Evolutionary conservation across 2,113 vertebrate species (phyloP).

Genomic region (Nesogale talazaci): DNA sequence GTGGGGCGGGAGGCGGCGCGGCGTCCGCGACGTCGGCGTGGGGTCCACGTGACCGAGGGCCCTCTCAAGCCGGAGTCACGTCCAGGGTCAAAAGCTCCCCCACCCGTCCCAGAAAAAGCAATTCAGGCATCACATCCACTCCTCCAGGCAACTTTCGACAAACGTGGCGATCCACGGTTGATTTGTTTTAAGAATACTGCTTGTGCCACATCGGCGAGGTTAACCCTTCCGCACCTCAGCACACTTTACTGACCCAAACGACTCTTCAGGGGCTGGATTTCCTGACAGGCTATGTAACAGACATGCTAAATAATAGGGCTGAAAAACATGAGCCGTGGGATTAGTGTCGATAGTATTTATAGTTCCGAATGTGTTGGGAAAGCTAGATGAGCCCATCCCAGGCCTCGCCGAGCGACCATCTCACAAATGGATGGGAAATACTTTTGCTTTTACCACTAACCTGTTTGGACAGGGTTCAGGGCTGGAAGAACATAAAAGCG

Average conservation of each 20-base stretch:
- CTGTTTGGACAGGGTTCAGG: not conserved
- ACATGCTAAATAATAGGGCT: not conserved
- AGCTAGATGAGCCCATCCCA: not conserved
- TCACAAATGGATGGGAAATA: not conserved
- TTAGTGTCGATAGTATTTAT: not conserved
- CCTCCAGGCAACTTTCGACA: fast-evolving
- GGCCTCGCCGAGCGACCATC: not conserved
- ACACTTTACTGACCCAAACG: not conserved
- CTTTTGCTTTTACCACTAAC: not conserved
- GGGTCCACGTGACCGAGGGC: too few species aligned
- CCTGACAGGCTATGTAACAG: not conserved
- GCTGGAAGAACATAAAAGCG: not conserved
- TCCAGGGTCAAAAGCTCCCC: too few species aligned
- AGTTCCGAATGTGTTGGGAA: not conserved
- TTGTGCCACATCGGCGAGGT: not conserved
- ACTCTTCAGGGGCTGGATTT: not conserved
- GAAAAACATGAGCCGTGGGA: not conserved
- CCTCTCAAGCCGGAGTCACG: too few species aligned
- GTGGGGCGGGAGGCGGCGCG: too few species aligned
- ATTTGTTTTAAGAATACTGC: not conserved
- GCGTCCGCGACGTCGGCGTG: too few species aligned
- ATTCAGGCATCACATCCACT: too few species aligned
- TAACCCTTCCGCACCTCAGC: too few species aligned
- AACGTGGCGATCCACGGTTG: fast-evolving
- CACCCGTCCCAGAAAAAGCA: not conserved